Evolutionary conservation across 2,888 invertebrate genomes (phyloP), one percentile per base, ranked within the genome.

Genomic region (Apeira syringaria): DNA sequence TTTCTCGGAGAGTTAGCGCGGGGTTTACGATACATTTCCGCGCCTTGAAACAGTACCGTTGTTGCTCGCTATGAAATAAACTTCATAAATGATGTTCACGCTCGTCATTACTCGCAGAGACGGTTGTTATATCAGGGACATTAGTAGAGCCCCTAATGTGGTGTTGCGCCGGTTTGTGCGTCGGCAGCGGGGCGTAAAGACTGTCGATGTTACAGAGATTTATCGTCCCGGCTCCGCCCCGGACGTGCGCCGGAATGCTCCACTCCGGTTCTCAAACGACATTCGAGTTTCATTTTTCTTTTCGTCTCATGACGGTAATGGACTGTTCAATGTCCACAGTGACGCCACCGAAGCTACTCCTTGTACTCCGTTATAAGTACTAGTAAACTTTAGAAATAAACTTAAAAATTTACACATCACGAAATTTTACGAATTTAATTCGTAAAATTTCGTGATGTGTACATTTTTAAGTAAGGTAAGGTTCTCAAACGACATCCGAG

Each of bases 151-250:
- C 67, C 63, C 70, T 74, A 75, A 75, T 73, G 74, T 70, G 66
- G 66, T 71, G 73, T 65, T 60, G 70, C 56, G 63, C 56, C 50
- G 54, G 57, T 49, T 59, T 59, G 68, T 68, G 71, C 70, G 70
- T 67, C 63, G 74, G 66, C 69, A 68, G 67, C 65, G 64, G 68
- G 61, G 56, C 58, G 56, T 66, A 37, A 33, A 34, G 25, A 22
- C 67, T 73, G 74, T 71, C 74, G 72, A 74, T 74, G 74, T 71
- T 74, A 61, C 54, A 54, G 59, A 78, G 76, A 80, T 80, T 80
- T 80, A 80, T 80, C 61, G 74, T 36, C 42, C 52, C 46, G 33
- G 56, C 61, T 50, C 70, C 76, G 68, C 69, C 78, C 60, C 59
- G 50, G 51, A 39, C 44, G 50, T 50, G 52, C 25, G 45, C 50